Evolutionary conservation across 2,888 invertebrate species (phyloP), one percentile per base, ranked within the genome.

Genomic region (Noctuana brunneofusca): DNA sequence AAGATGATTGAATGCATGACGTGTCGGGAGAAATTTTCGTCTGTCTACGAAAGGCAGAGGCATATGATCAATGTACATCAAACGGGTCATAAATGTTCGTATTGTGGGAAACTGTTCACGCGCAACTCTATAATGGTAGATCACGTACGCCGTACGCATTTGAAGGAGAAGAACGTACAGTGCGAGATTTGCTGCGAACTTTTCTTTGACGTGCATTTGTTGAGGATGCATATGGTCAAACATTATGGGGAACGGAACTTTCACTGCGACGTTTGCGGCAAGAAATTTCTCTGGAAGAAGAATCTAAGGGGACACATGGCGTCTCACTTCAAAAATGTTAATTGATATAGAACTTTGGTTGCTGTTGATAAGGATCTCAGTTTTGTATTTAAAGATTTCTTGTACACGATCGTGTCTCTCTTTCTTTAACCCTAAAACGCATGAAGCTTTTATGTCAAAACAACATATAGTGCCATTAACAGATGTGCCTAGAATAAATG

Each of bases 251-350:
- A 90, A 3, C 82, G 85, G 5, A 83, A 84, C 11, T 91, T 90
- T 65, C 85, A 91, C 55, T 93, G 93, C 65, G 90, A 93, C 54
- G 76, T 92, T 2, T 93, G 93, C 67, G 89, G 90, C 0, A 91
- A 89, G 60, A 88, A 88, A 69, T 89, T 93, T 64, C 81, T 88
- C n/a, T 91, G 92, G 68, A 91, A 91, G 67, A 93, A 92, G 62
- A 92, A 93, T 69, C 76, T 93, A 48, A 87, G 86, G 24, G 86
- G 86, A 0, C 93, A 93, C 68, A 83, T 91, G 68, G 85, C 69
- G 4, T 70, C 66, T 20, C 69, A 66, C 11, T 55, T 49, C 22
- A 62, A 62, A 49, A 62, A 62, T 30, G 27, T 49, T 30, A 62
- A 35, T 14, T 55, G 48, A 62, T n/a, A 16, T n/a, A 2, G 0